Base-by-base conservation (phyloP, 2,888 invertebrate genomes). In the Standfussiana lucernea region DNA sequence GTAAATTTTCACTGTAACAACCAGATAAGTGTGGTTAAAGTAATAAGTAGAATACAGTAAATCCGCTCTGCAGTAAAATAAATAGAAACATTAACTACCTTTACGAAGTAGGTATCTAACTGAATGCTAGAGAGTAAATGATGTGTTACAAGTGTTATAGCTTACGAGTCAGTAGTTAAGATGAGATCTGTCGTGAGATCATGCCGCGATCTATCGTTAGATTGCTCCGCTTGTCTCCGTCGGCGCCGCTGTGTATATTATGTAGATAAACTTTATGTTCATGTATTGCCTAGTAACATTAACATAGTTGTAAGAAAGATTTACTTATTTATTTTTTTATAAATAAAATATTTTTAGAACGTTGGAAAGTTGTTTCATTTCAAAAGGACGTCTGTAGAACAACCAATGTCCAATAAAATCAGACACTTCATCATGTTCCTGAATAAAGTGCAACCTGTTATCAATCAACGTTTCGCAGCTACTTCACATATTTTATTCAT, bases 221-320 rank as follows among this genome's bases (percentile, higher is more conserved):
- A 80, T 71, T 37, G 72, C 67, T 61, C 15, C 21, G 67, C 72
- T 65, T 40, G 61, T 62, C 1, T 61, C 35, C 64, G 59, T 72
- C 62, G 77, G 64, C n/a, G n/a, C 72, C 64, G 80, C 75, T 75
- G 75, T 86, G 77, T 77, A 61, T 75, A 80, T 64, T 77, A 64
- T 73, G 83, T 82, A 84, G 68, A 72, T 69, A 70, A 75, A 78
- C 67, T 75, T 78, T 75, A 82, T 77, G 85, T 91, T 90, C 82
- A 89, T 88, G 89, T 91, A 90, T 94, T 94, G 94, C 94, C 94
- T 91, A 84, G 90, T 91, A 89, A 87, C 78, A 82, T 86, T 95
- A 93, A 94, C 91, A 84, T 94, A 93, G 84, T 68, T 79, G 21
- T 90, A 89, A 82, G 77, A 82, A 78, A 90, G 89, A 80, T 85